Conservation (phyloP, 2,888 invertebrate genomes). For the Cheilosia urbana region DNA sequence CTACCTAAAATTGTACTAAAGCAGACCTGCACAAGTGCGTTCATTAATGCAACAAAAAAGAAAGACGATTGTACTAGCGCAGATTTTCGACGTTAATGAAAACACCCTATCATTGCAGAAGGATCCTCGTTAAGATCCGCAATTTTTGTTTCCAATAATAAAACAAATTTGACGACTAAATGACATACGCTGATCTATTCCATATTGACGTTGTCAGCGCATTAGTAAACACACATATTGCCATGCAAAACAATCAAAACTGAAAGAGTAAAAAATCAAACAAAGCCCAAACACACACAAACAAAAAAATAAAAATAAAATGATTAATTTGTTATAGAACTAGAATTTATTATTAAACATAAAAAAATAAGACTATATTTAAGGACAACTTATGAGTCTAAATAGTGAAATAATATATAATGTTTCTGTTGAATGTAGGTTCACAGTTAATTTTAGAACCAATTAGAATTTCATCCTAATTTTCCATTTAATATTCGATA, state of each 20-base stretch:
- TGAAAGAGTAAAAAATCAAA: neutral
- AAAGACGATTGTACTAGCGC: no score
- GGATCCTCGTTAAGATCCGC: no score
- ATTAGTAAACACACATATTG: slow-evolving; percentile 12
- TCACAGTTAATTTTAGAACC: slow-evolving; percentile 34
- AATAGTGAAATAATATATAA: slow-evolving; percentile 32
- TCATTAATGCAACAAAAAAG: no score
- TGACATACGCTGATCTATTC: neutral
- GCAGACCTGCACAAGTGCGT: no score
- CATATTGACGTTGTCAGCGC: neutral
- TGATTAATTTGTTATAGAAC: slow-evolving; percentile 51
- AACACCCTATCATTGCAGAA: no score
- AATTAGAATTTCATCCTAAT: slow-evolving; percentile 65
- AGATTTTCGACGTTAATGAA: no score
- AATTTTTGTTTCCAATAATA: no score
- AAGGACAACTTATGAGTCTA: slow-evolving; percentile 44
- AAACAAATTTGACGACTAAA: neutral
- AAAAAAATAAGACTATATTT: slow-evolving; percentile 40
- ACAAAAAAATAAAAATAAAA: slow-evolving; percentile 21
- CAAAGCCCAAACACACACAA: slow-evolving; percentile 14
- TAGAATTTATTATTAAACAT: slow-evolving; percentile 59
- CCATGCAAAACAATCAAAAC: neutral
- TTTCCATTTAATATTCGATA: slow-evolving; percentile 55
- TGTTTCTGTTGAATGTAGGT: slow-evolving; percentile 44
- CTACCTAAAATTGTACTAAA: no score